Evolutionary conservation across 2,888 invertebrate species (phyloP).

Genomic region (Drosophila meridionalis): DNA sequence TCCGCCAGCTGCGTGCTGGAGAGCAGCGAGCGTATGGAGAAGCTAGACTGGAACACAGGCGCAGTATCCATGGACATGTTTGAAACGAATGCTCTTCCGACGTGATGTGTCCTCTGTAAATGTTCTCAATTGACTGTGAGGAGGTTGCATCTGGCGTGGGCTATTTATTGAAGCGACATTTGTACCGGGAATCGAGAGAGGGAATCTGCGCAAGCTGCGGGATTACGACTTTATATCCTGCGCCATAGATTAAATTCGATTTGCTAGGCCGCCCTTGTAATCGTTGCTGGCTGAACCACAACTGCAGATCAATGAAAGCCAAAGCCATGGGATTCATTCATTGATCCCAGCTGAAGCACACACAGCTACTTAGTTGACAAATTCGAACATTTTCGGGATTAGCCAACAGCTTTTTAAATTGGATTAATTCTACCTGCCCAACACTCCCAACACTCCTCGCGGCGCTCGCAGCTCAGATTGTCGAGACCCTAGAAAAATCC

Average conservation of each 20-base stretch:
- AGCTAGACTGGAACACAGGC: conserved; percentile 72
- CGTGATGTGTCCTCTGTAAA: conserved; percentile 5
- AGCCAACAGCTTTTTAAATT: conserved; percentile 48
- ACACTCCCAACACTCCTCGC: not conserved
- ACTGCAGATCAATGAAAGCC: conserved; percentile 68
- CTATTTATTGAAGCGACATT: conserved; percentile 40
- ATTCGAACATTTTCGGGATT: conserved; percentile 48
- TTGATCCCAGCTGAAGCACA: conserved; percentile 49
- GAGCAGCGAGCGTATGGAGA: conserved; percentile 75
- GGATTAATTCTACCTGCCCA: conserved; percentile 66
- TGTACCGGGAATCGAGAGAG: not conserved
- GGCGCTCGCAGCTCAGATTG: not conserved
- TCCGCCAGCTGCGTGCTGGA: conserved; percentile 23
- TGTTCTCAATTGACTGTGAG: conserved; percentile 43
- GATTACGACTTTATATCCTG: conserved; percentile 50
- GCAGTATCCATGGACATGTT: conserved; percentile 80
- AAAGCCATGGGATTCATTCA: conserved; percentile 72
- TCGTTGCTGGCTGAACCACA: conserved; percentile 15
- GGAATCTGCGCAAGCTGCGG: conserved; percentile 16
- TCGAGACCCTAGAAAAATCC: not conserved
- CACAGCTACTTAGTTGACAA: conserved; percentile 9
- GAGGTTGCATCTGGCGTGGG: rapidly evolving
- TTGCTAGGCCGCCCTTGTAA: conserved; percentile 13
- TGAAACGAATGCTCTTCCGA: not conserved
- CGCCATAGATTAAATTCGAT: conserved; percentile 30